Evolutionary conservation across 2,113 vertebrate genomes (phyloP).

Genomic region (Mesitornis unicolor): DNA sequence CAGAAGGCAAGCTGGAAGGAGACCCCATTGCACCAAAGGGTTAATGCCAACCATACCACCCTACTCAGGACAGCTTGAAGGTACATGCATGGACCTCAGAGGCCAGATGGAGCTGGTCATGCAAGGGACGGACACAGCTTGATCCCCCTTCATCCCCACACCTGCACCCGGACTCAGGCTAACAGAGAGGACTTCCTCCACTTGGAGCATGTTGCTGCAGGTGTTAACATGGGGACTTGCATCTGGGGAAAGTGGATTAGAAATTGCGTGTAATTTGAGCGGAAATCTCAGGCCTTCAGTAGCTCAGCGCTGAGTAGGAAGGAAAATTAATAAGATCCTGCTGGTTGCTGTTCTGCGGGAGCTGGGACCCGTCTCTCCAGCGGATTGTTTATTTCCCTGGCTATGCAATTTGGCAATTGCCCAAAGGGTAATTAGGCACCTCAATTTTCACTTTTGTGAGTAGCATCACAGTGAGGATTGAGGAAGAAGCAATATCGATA

Average conservation of each 20-base stretch:
- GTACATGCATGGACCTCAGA: accelerated
- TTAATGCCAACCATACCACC: neutral
- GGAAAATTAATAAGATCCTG: neutral
- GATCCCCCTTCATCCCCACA: neutral
- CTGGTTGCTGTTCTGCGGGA: neutral
- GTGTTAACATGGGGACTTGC: neutral
- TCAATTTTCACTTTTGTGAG: constrained; percentile 2
- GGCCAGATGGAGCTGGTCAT: accelerated
- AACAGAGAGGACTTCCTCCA: neutral
- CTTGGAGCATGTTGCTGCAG: neutral
- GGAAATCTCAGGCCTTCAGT: neutral
- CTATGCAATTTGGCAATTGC: neutral
- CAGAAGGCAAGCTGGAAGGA: neutral
- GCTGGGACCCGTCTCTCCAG: neutral
- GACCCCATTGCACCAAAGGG: neutral
- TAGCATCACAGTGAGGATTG: neutral
- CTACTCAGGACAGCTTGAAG: neutral
- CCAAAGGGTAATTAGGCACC: constrained; percentile 41
- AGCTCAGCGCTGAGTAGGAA: neutral
- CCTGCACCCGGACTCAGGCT: accelerated
- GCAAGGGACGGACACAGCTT: neutral
- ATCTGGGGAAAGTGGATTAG: neutral
- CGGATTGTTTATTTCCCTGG: neutral
- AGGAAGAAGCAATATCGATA: constrained; percentile 7
- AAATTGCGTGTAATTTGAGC: neutral